Conservation (phyloP, 2,113 vertebrate species). For the Vanacampus margaritifer region DNA sequence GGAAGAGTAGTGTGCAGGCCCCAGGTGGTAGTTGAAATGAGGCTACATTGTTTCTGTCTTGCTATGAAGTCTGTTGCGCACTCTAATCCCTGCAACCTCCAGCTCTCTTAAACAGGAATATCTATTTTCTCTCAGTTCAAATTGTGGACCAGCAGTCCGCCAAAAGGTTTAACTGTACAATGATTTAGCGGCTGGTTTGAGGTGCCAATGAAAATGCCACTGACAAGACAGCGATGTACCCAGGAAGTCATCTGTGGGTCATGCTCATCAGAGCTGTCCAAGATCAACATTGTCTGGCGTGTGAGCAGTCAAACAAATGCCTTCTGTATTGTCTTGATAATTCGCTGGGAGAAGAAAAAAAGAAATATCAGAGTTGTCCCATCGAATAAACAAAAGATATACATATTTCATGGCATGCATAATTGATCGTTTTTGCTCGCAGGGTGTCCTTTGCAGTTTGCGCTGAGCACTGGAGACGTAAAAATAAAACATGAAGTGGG, state of each 20-base stretch:
- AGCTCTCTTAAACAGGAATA: conserved; percentile 53
- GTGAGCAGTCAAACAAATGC: conserved; percentile 8
- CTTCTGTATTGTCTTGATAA: conserved; percentile 45
- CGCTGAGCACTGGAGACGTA: conserved; percentile 64
- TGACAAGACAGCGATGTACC: conserved; percentile 47
- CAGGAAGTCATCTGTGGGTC: conserved; percentile 46
- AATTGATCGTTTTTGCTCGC: conserved; percentile 67
- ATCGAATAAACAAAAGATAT: conserved; percentile 72
- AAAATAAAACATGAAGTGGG: conserved; percentile 68
- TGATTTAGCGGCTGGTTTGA: conserved; percentile 46
- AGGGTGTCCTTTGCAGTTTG: conserved; percentile 69
- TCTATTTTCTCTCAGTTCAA: conserved; percentile 51
- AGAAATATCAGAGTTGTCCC: conserved; percentile 57
- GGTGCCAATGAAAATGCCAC: conserved; percentile 47
- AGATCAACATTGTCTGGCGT: conserved; percentile 14
- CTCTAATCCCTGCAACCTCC: conserved; percentile 59
- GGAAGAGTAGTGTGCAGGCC: conserved; percentile 57
- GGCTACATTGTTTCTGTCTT: conserved; percentile 54
- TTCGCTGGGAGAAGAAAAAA: conserved; percentile 41
- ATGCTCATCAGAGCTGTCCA: conserved; percentile 14
- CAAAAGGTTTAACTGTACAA: conserved; percentile 30
- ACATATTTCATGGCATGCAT: conserved; percentile 72
- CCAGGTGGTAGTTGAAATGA: conserved; percentile 61
- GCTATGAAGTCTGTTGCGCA: conserved; percentile 67
- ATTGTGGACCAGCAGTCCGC: conserved; percentile 59